Evolutionary conservation across 1,140 invertebrate species (phyloP).

Genomic region (Heliothis virescens): DNA sequence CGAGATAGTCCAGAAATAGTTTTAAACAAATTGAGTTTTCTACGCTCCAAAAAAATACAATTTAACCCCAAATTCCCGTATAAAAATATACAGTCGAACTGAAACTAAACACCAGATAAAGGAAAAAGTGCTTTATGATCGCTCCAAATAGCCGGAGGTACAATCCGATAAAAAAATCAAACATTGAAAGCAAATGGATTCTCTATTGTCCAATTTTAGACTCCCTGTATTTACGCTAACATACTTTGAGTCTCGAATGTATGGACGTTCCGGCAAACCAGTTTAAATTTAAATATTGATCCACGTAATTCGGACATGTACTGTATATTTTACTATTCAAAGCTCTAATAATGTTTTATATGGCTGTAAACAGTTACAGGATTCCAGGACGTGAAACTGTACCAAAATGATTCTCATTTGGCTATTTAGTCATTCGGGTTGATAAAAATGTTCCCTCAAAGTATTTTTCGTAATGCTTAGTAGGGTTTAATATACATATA

Average conservation of each 20-base stretch:
- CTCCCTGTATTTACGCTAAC: conserved; percentile 36
- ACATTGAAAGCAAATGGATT: conserved; percentile 35
- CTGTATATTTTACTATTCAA: conserved; percentile 41
- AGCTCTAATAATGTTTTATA: conserved; percentile 24
- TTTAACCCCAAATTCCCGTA: conserved; percentile 7
- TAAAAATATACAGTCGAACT: conserved; percentile 33
- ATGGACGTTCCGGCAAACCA: conserved; percentile 40
- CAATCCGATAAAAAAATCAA: conserved; percentile 34
- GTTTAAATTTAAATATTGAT: conserved; percentile 56
- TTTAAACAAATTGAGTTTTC: conserved; percentile 19
- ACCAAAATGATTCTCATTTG: neutral
- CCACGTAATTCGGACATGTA: conserved; percentile 36
- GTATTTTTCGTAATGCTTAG: too few relatives aligned
- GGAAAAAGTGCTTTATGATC: conserved; percentile 32
- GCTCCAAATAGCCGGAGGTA: conserved; percentile 26
- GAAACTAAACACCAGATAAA: conserved; percentile 35
- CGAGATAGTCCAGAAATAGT: neutral
- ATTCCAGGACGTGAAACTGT: neutral
- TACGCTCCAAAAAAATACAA: neutral
- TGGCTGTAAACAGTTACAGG: neutral
- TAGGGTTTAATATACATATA: neutral
- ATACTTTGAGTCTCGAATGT: conserved; percentile 21
- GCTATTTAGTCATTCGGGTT: too few relatives aligned
- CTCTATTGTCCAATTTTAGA: conserved; percentile 38
- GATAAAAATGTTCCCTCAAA: too few relatives aligned